These are phyloP conservation scores for Trichogramma dendrolimi DNA, from an alignment of 2,888 invertebrate species.

Conservation along the genomic window DNA sequence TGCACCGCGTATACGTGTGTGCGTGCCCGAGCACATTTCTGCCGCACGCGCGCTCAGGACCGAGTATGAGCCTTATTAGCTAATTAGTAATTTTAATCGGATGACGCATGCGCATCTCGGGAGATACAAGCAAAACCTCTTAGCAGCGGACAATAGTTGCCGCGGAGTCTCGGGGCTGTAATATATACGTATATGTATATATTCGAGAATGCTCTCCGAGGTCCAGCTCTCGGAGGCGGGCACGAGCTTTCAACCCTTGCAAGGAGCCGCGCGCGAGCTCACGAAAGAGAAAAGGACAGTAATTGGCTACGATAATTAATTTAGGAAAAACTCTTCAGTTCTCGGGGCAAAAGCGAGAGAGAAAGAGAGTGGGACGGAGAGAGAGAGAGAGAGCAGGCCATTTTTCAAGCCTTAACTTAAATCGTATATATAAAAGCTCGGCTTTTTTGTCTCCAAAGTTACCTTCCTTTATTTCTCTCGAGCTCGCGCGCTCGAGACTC, in stretches of 20 bases:
- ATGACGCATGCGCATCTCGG: conserved; percentile 53
- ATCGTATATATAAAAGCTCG: background rate
- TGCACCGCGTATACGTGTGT: too few species aligned
- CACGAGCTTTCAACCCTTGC: too few species aligned
- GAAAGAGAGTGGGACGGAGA: background rate
- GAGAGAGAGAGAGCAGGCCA: background rate
- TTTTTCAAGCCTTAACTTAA: background rate
- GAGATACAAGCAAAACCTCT: conserved; percentile 54
- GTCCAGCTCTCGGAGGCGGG: too few species aligned
- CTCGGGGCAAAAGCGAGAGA: background rate
- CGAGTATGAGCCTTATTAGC: conserved; percentile 43
- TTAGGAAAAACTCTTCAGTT: conserved; percentile 46
- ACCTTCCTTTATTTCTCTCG: too few species aligned
- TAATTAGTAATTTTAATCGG: conserved; percentile 54
- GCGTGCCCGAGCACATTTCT: too few species aligned
- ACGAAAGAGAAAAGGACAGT: conserved; percentile 13
- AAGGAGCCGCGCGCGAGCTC: too few species aligned
- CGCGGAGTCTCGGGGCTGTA: too few species aligned
- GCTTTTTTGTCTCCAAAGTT: background rate
- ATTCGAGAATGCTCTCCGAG: too few species aligned
- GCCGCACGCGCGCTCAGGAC: conserved; percentile 24
- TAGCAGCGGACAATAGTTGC: conserved; percentile 40
- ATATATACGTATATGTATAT: too few species aligned
- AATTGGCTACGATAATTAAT: conserved; percentile 50
- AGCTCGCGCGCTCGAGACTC: too few species aligned